These are phyloP conservation scores for Smutsia temminckii DNA, from an alignment of 2,797 vertebrate species.

Conservation along the genomic window DNA sequence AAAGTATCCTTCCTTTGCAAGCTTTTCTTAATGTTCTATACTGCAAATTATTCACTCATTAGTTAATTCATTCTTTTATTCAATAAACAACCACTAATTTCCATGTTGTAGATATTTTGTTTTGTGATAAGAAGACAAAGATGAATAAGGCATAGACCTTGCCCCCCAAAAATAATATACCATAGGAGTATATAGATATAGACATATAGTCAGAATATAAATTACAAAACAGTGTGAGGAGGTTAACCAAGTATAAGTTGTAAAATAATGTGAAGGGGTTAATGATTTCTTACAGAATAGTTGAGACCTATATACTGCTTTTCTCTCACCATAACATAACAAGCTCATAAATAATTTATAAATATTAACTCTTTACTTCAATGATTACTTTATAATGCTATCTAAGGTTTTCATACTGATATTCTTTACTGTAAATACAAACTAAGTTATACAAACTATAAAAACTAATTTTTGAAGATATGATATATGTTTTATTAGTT, in stretches of 20 bases:
- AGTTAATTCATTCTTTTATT: neutral
- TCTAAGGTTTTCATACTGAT: neutral
- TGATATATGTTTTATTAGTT: neutral
- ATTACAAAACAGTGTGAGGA: neutral
- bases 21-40: neutral
- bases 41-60: neutral
- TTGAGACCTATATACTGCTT: neutral
- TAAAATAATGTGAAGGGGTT: neutral
- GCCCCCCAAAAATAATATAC: neutral
- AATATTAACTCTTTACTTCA: neutral
- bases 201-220: neutral
- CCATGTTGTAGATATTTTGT: neutral
- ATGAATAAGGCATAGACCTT: neutral
- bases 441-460: neutral
- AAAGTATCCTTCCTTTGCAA: neutral
- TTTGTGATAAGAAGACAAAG: neutral
- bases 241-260: conserved; percentile 8
- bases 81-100: neutral
- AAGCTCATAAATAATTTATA: neutral
- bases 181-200: neutral
- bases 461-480: neutral
- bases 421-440: neutral
- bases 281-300: neutral
- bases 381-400: neutral
- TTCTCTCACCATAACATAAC: neutral